Conservation (phyloP, 2,113 vertebrate genomes). For the Mastomys coucha region DNA sequence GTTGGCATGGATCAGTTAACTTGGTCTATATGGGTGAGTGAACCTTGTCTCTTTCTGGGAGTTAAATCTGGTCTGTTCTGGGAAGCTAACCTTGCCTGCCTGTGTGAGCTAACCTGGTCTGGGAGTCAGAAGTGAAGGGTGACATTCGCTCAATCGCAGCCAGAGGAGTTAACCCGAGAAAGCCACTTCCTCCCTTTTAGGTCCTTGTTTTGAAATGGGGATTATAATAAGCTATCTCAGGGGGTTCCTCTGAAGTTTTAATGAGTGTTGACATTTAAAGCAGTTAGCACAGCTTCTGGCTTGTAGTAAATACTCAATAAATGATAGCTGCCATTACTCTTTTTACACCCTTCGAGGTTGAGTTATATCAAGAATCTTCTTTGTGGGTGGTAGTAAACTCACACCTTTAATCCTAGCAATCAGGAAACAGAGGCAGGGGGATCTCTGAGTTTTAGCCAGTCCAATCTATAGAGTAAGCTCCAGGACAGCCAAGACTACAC, state of each 20-base stretch:
- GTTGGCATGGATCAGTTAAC: background rate
- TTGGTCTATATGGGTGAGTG: background rate
- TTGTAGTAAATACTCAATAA: conserved; percentile 58
- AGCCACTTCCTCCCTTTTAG: background rate
- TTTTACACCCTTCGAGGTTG: background rate
- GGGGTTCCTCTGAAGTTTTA: background rate
- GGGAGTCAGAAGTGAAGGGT: background rate
- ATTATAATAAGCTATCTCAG: background rate
- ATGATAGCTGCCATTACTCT: background rate
- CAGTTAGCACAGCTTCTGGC: background rate
- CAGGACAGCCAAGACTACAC: background rate
- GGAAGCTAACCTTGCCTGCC: background rate
- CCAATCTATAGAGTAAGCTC: background rate
- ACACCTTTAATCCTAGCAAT: background rate
- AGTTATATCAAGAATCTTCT: background rate
- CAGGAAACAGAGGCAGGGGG: background rate
- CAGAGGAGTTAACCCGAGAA: background rate
- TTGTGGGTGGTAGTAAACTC: background rate
- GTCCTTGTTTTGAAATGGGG: background rate
- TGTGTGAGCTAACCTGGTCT: background rate
- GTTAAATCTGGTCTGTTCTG: too few species aligned
- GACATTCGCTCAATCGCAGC: background rate
- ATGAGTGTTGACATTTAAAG: conserved; percentile 22
- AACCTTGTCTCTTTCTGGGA: background rate
- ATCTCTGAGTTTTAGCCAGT: background rate